Evolutionary conservation across 2,888 invertebrate genomes (phyloP), one percentile per base, ranked within the genome.

Genomic region (Yponomeuta plumbellus): DNA sequence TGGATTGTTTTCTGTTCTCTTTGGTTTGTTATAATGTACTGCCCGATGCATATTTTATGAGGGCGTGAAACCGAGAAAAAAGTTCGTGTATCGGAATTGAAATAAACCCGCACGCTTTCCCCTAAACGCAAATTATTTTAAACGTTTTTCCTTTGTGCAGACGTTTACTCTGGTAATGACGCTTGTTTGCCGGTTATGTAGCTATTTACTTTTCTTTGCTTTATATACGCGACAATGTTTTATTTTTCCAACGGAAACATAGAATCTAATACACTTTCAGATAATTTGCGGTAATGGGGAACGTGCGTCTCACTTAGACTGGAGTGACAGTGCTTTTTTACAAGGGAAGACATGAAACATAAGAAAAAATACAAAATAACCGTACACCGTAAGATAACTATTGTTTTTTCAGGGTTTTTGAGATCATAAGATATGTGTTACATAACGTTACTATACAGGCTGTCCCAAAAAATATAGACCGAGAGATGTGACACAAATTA

Each of bases 21-120:
- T 52, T 52, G 17, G 13, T 52, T 17, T 52, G 44, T 52, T 1
- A 17, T 75, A 75, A 70, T 73, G 70, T 74, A 68, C 34, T 67
- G 69, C 68, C 34, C 68, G 69, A 74, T 76, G 74, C 76, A 76
- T 75, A 76, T 75, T 75, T 71, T 69, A 73, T 69, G 62, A 59
- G 58, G 22, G 22, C 59, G 59, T 11, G 23, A 59, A 21, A 59
- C 22, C 13, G 22, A 59, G 23, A 59, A 59, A 22, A 58, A 21
- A 58, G 21, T 22, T 2, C n/a, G 21, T 58, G 21, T 58, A 58
- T 58, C 58, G 22, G 22, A 11, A 58, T 58, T 17, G 44, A 5
- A 52, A 52, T 52, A 52, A 52, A 52, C 44, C 44, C 44, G 44
- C 44, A 52, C 44, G 44, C 17, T 52, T 52, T 52, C 17, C 44